A percentile compares a stretch with the other conserved stretches of the same genome.
phyloP scores from a whole-genome alignment of 1,140 invertebrate genomes.

The Calliphora vicina region DNA sequence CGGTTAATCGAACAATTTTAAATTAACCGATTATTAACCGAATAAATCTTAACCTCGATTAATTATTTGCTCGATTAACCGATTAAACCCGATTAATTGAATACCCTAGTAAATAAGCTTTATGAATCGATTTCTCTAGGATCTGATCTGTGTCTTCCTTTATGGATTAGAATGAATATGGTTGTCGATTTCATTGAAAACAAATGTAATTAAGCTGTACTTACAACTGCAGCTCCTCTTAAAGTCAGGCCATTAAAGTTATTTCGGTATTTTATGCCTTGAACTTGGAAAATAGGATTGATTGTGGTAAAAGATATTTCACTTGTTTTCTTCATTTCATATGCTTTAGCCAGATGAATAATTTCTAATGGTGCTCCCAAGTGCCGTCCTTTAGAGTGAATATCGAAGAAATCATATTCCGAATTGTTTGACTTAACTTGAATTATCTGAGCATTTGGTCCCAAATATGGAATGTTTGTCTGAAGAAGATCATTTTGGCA shows the following conservation, averaged over 20 bases:
- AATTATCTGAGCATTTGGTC: background rate
- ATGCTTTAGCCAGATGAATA: background rate
- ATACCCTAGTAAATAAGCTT: too few species aligned
- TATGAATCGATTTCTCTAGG: too few species aligned
- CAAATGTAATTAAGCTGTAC: too few species aligned
- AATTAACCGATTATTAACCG: too few species aligned
- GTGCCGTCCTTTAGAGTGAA: background rate
- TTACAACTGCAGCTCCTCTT: slow-evolving; percentile 52
- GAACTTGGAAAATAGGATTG: background rate
- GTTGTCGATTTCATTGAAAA: too few species aligned
- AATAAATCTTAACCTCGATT: too few species aligned
- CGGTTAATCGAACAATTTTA: too few species aligned
- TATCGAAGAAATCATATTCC: background rate
- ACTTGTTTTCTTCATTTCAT: background rate
- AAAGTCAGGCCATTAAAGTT: slow-evolving; percentile 51
- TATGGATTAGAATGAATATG: too few species aligned
- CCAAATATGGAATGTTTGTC: background rate
- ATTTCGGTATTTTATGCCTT: slow-evolving; percentile 46
- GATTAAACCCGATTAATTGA: too few species aligned
- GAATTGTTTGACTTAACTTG: background rate
- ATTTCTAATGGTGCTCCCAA: background rate
- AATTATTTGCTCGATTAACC: too few species aligned
- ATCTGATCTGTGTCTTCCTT: too few species aligned
- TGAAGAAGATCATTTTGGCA: background rate
- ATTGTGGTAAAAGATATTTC: background rate